A percentile compares a stretch with the other conserved stretches of the same genome.
These are phyloP conservation scores for Monodelphis domestica DNA, from an alignment of 2,797 vertebrate genomes.

Conservation along the genomic window DNA sequence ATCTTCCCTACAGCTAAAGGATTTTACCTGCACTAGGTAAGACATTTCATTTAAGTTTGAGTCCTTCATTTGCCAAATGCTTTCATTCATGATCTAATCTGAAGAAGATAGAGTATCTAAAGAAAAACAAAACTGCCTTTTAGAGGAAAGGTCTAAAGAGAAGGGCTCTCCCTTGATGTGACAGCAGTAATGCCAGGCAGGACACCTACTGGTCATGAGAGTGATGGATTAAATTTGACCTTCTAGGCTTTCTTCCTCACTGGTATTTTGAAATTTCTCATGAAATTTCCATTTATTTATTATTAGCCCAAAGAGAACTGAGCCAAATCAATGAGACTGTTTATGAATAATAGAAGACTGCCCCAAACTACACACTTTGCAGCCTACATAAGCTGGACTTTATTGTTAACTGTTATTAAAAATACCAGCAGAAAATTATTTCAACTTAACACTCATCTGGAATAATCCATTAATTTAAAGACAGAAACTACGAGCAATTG, in stretches of 20 bases:
- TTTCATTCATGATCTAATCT: not conserved
- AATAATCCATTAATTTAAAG: conserved; percentile 24
- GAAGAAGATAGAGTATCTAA: not conserved
- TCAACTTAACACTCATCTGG: conserved; percentile 6
- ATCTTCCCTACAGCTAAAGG: conserved; percentile 20
- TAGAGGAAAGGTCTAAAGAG: not conserved
- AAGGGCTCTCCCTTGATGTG: not conserved
- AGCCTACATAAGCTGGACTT: not conserved
- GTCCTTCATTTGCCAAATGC: not conserved
- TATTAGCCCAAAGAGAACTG: conserved; percentile 41
- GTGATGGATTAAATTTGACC: not conserved
- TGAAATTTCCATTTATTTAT: conserved; percentile 14
- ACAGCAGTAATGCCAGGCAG: not conserved
- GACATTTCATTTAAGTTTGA: not conserved
- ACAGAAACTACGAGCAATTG: conserved; percentile 20
- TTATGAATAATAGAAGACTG: conserved; percentile 15
- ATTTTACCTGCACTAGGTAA: not conserved
- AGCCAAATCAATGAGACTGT: conserved; percentile 17
- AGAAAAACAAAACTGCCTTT: not conserved
- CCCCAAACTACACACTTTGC: not conserved
- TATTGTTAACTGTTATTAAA: conserved; percentile 39
- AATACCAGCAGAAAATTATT: conserved; percentile 29
- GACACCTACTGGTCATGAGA: not conserved
- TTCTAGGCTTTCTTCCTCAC: conserved; percentile 13
- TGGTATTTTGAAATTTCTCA: conserved; percentile 2